Percentiles rank a stretch among this genome's conserved stretches.
These are phyloP conservation scores for Tenebrosternarchus preto DNA, from an alignment of 2,113 vertebrate genomes.

Conservation along the genomic window DNA sequence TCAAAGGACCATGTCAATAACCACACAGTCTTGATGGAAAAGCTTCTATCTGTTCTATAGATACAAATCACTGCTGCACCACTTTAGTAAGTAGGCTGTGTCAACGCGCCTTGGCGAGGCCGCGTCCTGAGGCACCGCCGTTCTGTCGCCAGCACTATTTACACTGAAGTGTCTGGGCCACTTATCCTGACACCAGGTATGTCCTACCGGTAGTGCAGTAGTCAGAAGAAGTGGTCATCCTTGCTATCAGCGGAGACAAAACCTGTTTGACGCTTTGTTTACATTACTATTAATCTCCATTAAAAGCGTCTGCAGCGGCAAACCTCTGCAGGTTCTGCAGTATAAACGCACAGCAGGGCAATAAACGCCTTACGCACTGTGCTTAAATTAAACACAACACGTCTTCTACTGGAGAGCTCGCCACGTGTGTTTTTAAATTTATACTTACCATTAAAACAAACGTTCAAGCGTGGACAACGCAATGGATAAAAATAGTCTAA, in stretches of 20 bases:
- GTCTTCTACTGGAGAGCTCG: not conserved
- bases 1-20: constrained; percentile 65
- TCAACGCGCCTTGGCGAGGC: constrained; percentile 62
- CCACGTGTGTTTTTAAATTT: not conserved
- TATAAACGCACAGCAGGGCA: constrained; percentile 23
- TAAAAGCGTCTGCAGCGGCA: constrained; percentile 61
- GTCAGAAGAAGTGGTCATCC: constrained; percentile 69
- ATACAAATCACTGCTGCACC: constrained; percentile 70
- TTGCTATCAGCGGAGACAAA: constrained; percentile 70
- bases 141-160: constrained; percentile 80
- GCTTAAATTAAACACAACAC: not conserved
- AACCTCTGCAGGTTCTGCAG: constrained; percentile 9
- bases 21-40: constrained; percentile 56
- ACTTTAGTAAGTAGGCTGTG: constrained; percentile 30
- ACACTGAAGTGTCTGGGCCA: constrained; percentile 74
- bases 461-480: not conserved
- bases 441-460: not conserved
- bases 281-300: constrained; percentile 76
- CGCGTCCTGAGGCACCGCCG: constrained; percentile 76
- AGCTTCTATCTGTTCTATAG: constrained; percentile 68
- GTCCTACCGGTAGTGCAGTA: constrained; percentile 71
- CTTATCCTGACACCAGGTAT: constrained; percentile 79
- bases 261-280: constrained; percentile 65
- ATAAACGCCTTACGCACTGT: constrained; percentile 22
- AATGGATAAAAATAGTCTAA: not conserved